These are phyloP conservation scores for Abrostola tripartita DNA, from an alignment of 2,888 invertebrate genomes.

Conservation along the genomic window DNA sequence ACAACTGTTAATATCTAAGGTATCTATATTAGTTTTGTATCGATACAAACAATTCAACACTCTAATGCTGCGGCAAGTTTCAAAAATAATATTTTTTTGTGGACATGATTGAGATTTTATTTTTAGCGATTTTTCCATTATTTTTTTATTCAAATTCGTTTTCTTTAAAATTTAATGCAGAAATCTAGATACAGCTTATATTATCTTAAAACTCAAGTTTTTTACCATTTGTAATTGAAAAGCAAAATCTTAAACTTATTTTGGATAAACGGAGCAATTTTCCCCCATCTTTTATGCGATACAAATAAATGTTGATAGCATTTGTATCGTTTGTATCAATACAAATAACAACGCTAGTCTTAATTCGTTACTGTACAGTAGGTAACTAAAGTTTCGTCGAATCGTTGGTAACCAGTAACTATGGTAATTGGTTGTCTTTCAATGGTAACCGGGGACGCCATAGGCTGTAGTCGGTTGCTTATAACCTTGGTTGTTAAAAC, in stretches of 20 bases:
- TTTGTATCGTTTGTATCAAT: constrained; percentile 3
- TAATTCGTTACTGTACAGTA: constrained; percentile 33
- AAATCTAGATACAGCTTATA: too few relatives aligned
- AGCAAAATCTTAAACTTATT: too few relatives aligned
- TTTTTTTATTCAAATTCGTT: not conserved
- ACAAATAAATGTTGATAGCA: too few relatives aligned
- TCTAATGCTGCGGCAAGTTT: too few relatives aligned
- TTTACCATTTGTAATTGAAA: too few relatives aligned
- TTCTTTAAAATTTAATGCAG: not conserved
- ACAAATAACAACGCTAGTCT: constrained; percentile 6
- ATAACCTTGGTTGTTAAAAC: constrained; percentile 70
- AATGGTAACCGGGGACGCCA: constrained; percentile 80
- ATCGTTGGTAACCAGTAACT: constrained; percentile 34
- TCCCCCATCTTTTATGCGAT: too few relatives aligned
- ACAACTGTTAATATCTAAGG: constrained; percentile 8
- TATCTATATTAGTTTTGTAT: constrained; percentile 10
- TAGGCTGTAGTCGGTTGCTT: constrained; percentile 72
- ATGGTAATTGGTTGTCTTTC: constrained; percentile 44
- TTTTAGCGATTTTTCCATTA: not conserved
- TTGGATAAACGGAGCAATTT: too few relatives aligned
- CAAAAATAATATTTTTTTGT: too few relatives aligned
- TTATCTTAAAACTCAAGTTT: too few relatives aligned
- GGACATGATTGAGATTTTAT: too few relatives aligned
- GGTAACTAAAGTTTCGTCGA: constrained; percentile 34
- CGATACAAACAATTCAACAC: constrained; percentile 1